Conservation (phyloP, 2,888 invertebrate genomes). For the Melipona bicolor region DNA sequence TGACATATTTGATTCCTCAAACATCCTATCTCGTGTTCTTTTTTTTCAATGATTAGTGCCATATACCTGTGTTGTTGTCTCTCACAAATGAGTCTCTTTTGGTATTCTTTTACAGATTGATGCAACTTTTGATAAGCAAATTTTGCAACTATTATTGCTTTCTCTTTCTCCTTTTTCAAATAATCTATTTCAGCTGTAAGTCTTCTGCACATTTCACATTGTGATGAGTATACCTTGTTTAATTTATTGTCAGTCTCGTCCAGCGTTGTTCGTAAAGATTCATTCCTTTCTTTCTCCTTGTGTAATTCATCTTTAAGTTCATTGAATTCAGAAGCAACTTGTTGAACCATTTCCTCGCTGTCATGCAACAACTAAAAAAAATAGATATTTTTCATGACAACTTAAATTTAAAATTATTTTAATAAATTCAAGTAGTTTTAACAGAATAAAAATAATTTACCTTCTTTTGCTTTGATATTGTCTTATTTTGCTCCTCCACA, state of each 20-base stretch:
- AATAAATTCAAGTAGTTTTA: neutral
- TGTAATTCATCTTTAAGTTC: conserved; percentile 70
- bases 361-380: conserved; percentile 71
- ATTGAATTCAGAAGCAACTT: conserved; percentile 75
- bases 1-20: conserved; percentile 66
- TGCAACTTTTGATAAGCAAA: conserved; percentile 70
- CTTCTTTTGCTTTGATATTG: conserved; percentile 62
- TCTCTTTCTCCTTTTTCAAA: conserved; percentile 67
- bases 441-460: conserved; percentile 17
- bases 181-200: conserved; percentile 60
- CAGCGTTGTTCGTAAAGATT: conserved; percentile 63
- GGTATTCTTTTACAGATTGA: conserved; percentile 60
- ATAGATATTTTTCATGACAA: conserved; percentile 2
- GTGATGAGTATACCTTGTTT: conserved; percentile 35
- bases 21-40: conserved; percentile 66
- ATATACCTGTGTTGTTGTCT: conserved; percentile 61
- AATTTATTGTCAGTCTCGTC: conserved; percentile 54
- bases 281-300: conserved; percentile 65
- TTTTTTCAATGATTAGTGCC: conserved; percentile 52
- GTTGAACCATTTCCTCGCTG: conserved; percentile 71
- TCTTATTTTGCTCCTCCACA: conserved; percentile 73
- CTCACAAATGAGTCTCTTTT: conserved; percentile 58
- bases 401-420: neutral
- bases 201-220: conserved; percentile 64
- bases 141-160: conserved; percentile 70